Evolutionary conservation across 2,113 vertebrate genomes (phyloP), one percentile per base, ranked within the genome.

Genomic region (Pongo pygmaeus): DNA sequence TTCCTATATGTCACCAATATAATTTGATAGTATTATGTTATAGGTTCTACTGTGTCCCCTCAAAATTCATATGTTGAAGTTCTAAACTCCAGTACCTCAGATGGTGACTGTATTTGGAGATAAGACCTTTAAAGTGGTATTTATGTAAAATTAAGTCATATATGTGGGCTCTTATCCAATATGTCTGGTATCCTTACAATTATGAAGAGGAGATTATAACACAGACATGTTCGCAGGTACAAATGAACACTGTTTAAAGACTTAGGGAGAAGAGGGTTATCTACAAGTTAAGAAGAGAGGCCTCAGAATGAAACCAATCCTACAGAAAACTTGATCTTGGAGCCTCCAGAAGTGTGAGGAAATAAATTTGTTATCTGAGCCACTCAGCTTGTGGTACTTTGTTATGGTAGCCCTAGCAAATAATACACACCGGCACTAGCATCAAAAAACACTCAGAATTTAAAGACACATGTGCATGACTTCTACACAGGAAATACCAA

Each of bases 321-420:
- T 77, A 52, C 0, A 43, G 1, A 87, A 22, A 20, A 38, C 67
- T 96, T 74, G 30, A 93, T 74, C 32, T 32, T 91, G n/a, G 43
- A 91, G 52, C 32, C 10, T 61, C 8, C 84, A 74, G 13, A 90
- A 69, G 18, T 35, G 27, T 32, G 3, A 91, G n/a, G 23, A 64
- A 96, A 95, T 79, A 84, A 16, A 95, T 57, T 91, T 87, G 27
- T 55, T 64, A 23, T 74, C 59, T 84, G 93, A 90, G 22, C 4
- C 35, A 77, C 8, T 23, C 10, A 43, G 32, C 57, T 23, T 84
- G 9, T 20, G 22, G 38, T 88, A 91, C 38, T 89, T 84, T 78
- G 30, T 67, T 84, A 64, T 14, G 27, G 35, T 16, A 77, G 30
- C 35, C n/a, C 30, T 50, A 48, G n/a, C 6, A 86, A 94, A 94